Conservation (phyloP, 2,797 vertebrate species). For the Oreochromis mossambicus region DNA sequence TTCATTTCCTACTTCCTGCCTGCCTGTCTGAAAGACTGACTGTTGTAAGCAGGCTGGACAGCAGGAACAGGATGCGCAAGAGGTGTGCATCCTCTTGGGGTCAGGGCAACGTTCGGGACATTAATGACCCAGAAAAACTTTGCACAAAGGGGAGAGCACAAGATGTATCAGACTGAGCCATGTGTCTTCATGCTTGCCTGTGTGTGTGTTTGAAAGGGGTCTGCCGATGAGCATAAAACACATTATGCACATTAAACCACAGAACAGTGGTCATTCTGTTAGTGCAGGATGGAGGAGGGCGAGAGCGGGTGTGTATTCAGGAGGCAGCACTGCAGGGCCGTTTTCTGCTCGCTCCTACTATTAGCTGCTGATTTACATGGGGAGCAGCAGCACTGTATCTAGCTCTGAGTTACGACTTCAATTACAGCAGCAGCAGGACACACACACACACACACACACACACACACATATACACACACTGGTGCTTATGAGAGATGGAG, state of each 20-base stretch:
- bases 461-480: neutral
- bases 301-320: slow-evolving; percentile 10
- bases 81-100: neutral
- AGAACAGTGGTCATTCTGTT: slow-evolving; percentile 38
- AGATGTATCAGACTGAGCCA: slow-evolving; percentile 32
- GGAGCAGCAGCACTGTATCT: slow-evolving; percentile 53
- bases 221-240: slow-evolving; percentile 55
- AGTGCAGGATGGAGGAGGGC: slow-evolving; percentile 4
- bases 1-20: slow-evolving; percentile 20
- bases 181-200: neutral
- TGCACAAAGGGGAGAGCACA: slow-evolving; percentile 22
- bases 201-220: slow-evolving; percentile 7
- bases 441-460: neutral
- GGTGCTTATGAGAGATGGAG: slow-evolving; percentile 43
- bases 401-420: slow-evolving; percentile 71
- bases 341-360: slow-evolving; percentile 35
- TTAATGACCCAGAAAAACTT: slow-evolving; percentile 42
- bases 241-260: slow-evolving; percentile 53
- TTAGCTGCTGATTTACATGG: slow-evolving; percentile 70
- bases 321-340: slow-evolving; percentile 15
- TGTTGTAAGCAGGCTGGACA: slow-evolving; percentile 2
- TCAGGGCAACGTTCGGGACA: slow-evolving; percentile 42
- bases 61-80: neutral
- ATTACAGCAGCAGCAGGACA: slow-evolving; percentile 62
- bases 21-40: slow-evolving; percentile 30